phyloP scores from a whole-genome alignment of 2,797 vertebrate genomes.

The Danio aesculapii region DNA sequence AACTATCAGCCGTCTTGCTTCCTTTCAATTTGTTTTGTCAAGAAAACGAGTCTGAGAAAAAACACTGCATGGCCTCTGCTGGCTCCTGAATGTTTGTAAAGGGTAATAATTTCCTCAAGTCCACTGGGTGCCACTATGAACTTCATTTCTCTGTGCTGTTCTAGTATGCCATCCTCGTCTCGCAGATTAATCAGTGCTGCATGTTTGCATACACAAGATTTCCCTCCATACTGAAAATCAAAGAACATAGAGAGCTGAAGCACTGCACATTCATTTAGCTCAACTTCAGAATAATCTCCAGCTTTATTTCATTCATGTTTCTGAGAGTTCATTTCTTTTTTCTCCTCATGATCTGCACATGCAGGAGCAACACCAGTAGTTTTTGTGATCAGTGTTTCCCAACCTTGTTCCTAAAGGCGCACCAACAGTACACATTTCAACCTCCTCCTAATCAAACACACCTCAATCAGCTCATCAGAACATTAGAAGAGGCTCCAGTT shows the following conservation, averaged over 20 bases:
- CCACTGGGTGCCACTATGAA: neutral
- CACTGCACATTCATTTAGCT: neutral
- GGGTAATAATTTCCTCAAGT: neutral
- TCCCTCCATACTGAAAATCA: neutral
- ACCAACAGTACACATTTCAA: too few species aligned
- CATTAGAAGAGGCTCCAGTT: too few species aligned
- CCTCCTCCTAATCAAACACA: too few species aligned
- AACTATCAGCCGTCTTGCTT: neutral
- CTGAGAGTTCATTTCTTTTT: neutral
- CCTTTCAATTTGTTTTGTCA: constrained; percentile 5
- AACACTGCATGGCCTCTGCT: neutral
- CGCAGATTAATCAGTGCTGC: neutral
- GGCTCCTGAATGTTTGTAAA: neutral
- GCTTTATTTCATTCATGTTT: neutral
- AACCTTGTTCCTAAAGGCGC: too few species aligned
- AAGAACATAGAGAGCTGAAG: constrained; percentile 7
- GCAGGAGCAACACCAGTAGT: neutral
- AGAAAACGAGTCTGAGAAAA: neutral
- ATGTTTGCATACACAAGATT: neutral
- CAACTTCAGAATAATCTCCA: neutral
- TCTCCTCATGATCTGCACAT: neutral
- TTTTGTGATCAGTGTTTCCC: neutral
- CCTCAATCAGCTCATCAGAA: too few species aligned
- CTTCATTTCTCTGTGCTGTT: constrained; percentile 3
- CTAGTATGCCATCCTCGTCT: neutral